Evolutionary conservation across 2,888 invertebrate species (phyloP).

Genomic region (Branchipolynoe longqiensis): DNA sequence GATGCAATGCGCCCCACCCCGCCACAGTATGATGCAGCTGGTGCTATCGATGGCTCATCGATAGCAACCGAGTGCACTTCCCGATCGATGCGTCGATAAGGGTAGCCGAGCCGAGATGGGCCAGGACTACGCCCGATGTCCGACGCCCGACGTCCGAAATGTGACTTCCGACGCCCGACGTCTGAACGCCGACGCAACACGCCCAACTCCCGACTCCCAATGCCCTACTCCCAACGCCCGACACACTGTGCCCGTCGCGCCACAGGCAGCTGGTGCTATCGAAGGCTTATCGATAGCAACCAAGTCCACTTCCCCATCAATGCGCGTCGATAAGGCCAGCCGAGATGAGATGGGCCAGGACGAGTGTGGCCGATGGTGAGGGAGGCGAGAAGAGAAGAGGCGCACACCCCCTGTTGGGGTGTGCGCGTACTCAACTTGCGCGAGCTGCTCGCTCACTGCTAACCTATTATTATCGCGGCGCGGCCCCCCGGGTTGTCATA

Average conservation of each 20-base stretch:
- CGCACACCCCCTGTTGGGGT: background rate
- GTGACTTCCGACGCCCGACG: too few relatives aligned
- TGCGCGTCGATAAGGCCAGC: background rate
- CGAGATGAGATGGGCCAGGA: too few relatives aligned
- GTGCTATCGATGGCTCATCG: slow-evolving; percentile 4
- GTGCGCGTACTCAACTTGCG: background rate
- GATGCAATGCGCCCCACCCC: too few relatives aligned
- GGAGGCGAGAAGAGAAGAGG: background rate
- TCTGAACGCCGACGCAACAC: too few relatives aligned
- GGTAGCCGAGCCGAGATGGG: background rate
- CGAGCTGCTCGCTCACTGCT: background rate
- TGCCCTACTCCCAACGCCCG: too few relatives aligned
- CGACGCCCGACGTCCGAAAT: too few relatives aligned
- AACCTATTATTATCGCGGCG: background rate
- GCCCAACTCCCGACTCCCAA: too few relatives aligned
- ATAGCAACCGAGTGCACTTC: slow-evolving; percentile 1
- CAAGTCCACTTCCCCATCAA: slow-evolving; percentile 14
- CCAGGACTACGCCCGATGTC: too few relatives aligned
- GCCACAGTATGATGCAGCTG: background rate
- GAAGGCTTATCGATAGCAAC: slow-evolving; percentile 4
- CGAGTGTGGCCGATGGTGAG: background rate
- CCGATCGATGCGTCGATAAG: slow-evolving; percentile 8
- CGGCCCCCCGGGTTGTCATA: background rate
- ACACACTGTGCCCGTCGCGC: too few relatives aligned
- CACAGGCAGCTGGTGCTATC: slow-evolving; percentile 1